phyloP scores from a whole-genome alignment of 2,888 invertebrate species.

The Melinopterus prodromus region DNA sequence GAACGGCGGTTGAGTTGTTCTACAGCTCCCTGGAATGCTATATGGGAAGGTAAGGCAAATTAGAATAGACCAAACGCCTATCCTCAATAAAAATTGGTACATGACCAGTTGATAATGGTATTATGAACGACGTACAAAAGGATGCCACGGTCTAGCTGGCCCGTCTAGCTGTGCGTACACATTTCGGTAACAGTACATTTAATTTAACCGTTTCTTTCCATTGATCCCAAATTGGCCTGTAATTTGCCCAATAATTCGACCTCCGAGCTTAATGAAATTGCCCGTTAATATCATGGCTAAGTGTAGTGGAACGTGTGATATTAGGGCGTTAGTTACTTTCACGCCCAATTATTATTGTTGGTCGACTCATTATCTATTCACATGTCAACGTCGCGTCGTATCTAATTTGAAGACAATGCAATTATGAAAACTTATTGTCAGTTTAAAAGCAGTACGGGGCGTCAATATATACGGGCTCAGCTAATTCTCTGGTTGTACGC shows the following conservation, averaged over 20 bases:
- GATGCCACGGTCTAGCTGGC: neutral
- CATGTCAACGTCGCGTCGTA: constrained; percentile 11
- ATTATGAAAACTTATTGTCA: constrained; percentile 17
- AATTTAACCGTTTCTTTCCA: constrained; percentile 28
- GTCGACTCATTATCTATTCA: constrained; percentile 4
- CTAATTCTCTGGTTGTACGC: neutral
- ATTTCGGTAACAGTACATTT: constrained; percentile 4
- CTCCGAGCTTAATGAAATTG: constrained; percentile 17
- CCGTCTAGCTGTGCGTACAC: neutral
- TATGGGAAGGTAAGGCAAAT: too few relatives aligned
- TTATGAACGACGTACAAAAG: neutral
- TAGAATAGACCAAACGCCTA: too few relatives aligned
- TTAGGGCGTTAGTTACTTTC: constrained; percentile 13
- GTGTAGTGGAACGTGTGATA: constrained; percentile 10
- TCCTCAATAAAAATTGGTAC: too few relatives aligned
- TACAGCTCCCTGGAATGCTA: too few relatives aligned
- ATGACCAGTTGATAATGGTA: too few relatives aligned
- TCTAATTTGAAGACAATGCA: constrained; percentile 25
- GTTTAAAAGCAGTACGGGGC: neutral
- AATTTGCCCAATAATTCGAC: constrained; percentile 9
- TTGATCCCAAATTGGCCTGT: constrained; percentile 21
- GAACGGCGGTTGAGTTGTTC: too few relatives aligned
- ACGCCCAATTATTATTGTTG: constrained; percentile 23
- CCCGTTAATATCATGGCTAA: constrained; percentile 14
- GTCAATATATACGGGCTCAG: neutral